phyloP scores from a whole-genome alignment of 2,797 vertebrate species.

The Halcyon badia region DNA sequence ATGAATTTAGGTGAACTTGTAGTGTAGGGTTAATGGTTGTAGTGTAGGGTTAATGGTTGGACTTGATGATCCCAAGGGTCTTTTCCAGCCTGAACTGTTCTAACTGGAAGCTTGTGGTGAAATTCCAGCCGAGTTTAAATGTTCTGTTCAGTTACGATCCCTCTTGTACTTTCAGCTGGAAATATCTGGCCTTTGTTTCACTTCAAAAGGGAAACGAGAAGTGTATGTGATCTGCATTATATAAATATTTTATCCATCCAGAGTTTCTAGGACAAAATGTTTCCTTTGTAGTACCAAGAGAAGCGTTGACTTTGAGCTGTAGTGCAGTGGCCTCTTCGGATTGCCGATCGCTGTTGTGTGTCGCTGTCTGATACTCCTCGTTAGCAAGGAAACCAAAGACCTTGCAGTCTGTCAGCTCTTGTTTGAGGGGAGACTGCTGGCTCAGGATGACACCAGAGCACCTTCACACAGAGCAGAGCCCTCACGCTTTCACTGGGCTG shows the following conservation, averaged over 20 bases:
- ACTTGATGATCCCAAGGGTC: too few relatives aligned
- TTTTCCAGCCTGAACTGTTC: too few relatives aligned
- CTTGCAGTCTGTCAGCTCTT: not conserved
- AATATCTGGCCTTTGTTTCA: constrained; percentile 24
- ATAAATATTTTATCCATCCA: not conserved
- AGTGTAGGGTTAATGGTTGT: too few relatives aligned
- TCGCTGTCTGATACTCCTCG: not conserved
- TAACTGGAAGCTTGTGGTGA: not conserved
- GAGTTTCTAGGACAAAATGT: not conserved
- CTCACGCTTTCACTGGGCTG: not conserved
- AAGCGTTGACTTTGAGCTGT: not conserved
- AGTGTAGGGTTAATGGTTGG: too few relatives aligned
- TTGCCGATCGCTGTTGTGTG: rapidly evolving
- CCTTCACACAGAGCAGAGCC: not conserved
- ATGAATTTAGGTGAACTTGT: too few relatives aligned
- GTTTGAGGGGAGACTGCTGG: not conserved
- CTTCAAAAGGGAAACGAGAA: not conserved
- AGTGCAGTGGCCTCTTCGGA: not conserved
- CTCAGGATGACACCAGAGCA: not conserved
- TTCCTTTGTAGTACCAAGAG: not conserved
- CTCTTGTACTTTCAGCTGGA: constrained; percentile 24
- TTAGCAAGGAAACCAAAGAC: not conserved
- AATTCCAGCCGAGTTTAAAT: not conserved
- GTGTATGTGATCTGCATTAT: not conserved
- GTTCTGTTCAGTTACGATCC: not conserved